Percentiles rank a stretch among this genome's conserved stretches.
These are phyloP conservation scores for Cirrhinus molitorella DNA, from an alignment of 2,797 vertebrate species.

Conservation along the genomic window DNA sequence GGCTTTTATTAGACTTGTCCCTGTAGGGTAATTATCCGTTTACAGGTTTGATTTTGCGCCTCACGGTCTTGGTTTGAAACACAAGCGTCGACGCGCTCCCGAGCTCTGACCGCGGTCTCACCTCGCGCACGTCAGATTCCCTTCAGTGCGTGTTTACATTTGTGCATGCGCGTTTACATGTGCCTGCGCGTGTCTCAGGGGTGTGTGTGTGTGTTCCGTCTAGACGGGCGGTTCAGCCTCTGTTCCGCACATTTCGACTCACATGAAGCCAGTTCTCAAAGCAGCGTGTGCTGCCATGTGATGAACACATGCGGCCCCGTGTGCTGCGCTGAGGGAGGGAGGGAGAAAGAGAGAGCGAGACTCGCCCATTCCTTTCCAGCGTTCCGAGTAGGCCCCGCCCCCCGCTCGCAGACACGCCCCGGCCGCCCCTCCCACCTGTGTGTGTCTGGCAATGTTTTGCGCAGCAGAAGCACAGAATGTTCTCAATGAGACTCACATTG, in stretches of 20 bases:
- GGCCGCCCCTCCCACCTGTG: not conserved
- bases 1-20: not conserved
- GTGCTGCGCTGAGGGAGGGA: slow-evolving; percentile 57
- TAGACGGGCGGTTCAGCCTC: not conserved
- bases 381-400: not conserved
- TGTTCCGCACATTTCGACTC: slow-evolving; percentile 51
- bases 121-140: not conserved
- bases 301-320: slow-evolving; percentile 74
- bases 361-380: not conserved
- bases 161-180: slow-evolving; percentile 23
- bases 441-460: not conserved
- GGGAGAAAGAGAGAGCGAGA: not conserved
- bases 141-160: slow-evolving; percentile 6
- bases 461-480: not conserved
- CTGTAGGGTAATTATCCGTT: too few species aligned
- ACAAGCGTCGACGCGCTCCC: not conserved
- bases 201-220: slow-evolving; percentile 42
- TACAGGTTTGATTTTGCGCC: not conserved
- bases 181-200: slow-evolving; percentile 14
- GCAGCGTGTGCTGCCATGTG: slow-evolving; percentile 74
- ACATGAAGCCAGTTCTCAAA: slow-evolving; percentile 61
- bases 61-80: not conserved
- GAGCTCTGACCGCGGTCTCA: not conserved
- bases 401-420: not conserved
- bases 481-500: slow-evolving; percentile 31